These are phyloP conservation scores for Scaptomyza hsui DNA, from an alignment of 1,140 invertebrate genomes.

Conservation along the genomic window DNA sequence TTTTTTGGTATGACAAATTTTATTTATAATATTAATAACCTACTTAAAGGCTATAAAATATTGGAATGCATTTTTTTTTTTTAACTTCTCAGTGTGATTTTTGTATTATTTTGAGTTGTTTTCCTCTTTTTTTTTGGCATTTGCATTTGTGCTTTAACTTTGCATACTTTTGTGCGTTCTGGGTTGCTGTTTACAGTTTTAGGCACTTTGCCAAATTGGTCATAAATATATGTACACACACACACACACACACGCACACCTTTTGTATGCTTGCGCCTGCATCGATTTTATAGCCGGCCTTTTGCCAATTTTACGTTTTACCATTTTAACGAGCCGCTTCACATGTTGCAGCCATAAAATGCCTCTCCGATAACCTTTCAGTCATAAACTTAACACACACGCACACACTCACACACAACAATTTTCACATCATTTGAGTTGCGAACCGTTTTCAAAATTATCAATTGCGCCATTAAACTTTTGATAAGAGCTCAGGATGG, in stretches of 20 bases:
- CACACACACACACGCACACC: background rate
- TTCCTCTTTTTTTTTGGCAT: conserved; percentile 13
- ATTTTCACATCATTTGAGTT: conserved; percentile 69
- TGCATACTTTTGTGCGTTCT: conserved; percentile 61
- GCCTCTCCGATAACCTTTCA: conserved; percentile 36
- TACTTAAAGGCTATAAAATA: too few relatives aligned
- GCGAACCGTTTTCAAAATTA: conserved; percentile 57
- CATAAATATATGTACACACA: conserved; percentile 59
- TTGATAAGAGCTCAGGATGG: conserved; percentile 40
- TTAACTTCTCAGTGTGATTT: too few relatives aligned
- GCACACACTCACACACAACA: conserved; percentile 1
- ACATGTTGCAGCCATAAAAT: conserved; percentile 52
- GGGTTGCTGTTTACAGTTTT: conserved; percentile 65
- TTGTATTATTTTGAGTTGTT: conserved; percentile 32
- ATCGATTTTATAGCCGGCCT: conserved; percentile 72
- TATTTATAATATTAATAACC: too few relatives aligned
- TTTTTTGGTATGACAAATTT: too few relatives aligned
- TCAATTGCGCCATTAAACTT: conserved; percentile 69
- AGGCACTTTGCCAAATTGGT: conserved; percentile 76
- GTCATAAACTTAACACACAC: conserved; percentile 29
- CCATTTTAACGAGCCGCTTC: conserved; percentile 63
- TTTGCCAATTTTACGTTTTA: conserved; percentile 58
- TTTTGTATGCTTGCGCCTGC: conserved; percentile 49
- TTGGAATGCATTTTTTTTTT: too few relatives aligned
- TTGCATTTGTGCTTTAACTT: conserved; percentile 53